These are phyloP conservation scores for Ophioderma brevispina DNA, from an alignment of 35 echinoderm and acorn worm genomes.

Conservation along the genomic window DNA sequence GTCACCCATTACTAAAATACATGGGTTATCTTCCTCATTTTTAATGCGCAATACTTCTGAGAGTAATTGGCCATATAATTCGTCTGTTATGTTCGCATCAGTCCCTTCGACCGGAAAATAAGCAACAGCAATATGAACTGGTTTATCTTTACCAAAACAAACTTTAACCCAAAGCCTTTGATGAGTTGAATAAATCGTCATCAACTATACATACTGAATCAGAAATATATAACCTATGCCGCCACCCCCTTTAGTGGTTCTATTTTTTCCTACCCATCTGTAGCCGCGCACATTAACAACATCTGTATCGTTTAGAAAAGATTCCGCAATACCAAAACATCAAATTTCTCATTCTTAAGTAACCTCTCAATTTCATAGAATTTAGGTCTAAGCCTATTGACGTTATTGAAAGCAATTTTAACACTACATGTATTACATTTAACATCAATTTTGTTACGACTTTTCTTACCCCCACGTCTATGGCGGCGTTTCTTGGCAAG, in stretches of 20 bases:
- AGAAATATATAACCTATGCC: conserved; percentile 5
- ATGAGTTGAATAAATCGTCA: conserved; percentile 9
- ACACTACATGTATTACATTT: not conserved
- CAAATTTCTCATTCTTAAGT: not conserved
- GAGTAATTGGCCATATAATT: not conserved
- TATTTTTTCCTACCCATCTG: conserved; percentile 8
- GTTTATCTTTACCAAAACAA: not conserved
- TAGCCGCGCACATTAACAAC: not conserved
- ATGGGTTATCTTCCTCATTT: not conserved
- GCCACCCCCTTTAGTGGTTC: not conserved
- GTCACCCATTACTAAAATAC: conserved; percentile 28
- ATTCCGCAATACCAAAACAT: conserved; percentile 27
- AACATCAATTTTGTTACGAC: not conserved
- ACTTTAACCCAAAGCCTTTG: conserved; percentile 27
- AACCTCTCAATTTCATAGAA: not conserved
- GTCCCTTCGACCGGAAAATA: conserved; percentile 22
- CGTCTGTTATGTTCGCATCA: not conserved
- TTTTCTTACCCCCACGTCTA: too few species aligned
- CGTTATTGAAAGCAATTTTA: conserved; percentile 27
- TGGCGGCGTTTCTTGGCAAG: too few species aligned
- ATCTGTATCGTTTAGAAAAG: not conserved
- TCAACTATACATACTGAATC: not conserved
- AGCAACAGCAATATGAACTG: conserved; percentile 10
- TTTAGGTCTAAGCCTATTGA: conserved; percentile 17
- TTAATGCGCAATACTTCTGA: not conserved